Conservation (phyloP, 2,797 vertebrate species). For the Malurus leucopterus region DNA sequence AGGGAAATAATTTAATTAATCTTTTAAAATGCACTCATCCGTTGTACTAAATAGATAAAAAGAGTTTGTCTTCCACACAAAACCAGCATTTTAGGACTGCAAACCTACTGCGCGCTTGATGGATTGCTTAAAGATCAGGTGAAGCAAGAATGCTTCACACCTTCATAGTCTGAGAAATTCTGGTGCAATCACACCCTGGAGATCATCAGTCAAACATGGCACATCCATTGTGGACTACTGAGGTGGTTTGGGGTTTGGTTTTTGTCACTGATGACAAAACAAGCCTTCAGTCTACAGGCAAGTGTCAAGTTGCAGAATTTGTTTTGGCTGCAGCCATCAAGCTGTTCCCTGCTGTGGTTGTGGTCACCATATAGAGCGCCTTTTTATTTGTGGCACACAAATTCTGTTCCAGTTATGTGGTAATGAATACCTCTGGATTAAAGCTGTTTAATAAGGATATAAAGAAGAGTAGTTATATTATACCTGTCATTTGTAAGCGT, state of each 20-base stretch:
- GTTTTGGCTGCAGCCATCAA: neutral
- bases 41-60: neutral
- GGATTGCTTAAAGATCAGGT: neutral
- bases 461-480: conserved; percentile 3
- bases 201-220: neutral
- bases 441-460: conserved; percentile 19
- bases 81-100: neutral
- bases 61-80: neutral
- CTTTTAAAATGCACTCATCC: neutral
- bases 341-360: neutral
- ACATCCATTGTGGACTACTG: neutral
- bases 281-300: neutral
- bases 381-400: neutral
- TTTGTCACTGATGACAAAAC: neutral
- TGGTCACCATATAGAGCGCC: neutral
- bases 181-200: neutral
- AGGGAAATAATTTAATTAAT: neutral
- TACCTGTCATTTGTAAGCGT: conserved; percentile 57
- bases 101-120: neutral
- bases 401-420: neutral
- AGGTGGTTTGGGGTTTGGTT: neutral
- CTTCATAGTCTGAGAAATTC: neutral
- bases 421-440: conserved; percentile 36
- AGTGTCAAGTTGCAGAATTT: neutral
- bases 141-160: neutral